Evolutionary conservation across 2,797 vertebrate genomes (phyloP).

Genomic region (Chanos chanos): DNA sequence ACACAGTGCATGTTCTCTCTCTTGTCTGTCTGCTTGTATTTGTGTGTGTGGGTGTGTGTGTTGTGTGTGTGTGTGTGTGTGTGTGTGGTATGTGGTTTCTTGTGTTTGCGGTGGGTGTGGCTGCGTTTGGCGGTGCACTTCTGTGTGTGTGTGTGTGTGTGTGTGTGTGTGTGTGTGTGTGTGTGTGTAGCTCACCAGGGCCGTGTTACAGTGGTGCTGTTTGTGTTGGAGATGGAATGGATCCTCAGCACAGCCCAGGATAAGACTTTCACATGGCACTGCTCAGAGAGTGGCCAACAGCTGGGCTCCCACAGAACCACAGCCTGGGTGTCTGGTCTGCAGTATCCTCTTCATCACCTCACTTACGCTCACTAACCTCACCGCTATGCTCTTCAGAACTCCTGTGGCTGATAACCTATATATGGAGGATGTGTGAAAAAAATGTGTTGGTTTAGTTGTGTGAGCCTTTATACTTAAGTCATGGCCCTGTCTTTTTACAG

Average conservation of each 20-base stretch:
- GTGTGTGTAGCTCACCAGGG: slow-evolving; percentile 84
- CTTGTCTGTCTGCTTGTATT: too few species aligned
- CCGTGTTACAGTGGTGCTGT: slow-evolving; percentile 88
- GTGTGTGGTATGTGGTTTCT: neutral
- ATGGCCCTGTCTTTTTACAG: too few species aligned
- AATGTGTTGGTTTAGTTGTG: too few species aligned
- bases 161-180: slow-evolving; percentile 19
- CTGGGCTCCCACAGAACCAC: slow-evolving; percentile 86
- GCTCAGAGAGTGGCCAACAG: slow-evolving; percentile 89
- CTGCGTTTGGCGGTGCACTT: neutral
- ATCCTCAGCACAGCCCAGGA: slow-evolving; percentile 93
- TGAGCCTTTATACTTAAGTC: too few species aligned
- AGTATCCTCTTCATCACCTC: slow-evolving; percentile 97
- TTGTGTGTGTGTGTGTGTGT: neutral
- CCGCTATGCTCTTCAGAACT: neutral
- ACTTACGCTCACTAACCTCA: neutral
- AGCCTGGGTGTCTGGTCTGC: slow-evolving; percentile 88
- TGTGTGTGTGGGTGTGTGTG: neutral
- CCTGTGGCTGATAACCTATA: too few species aligned
- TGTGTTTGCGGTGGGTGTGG: neutral
- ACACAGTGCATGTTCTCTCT: too few species aligned
- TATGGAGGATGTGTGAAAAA: too few species aligned
- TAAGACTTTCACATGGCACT: slow-evolving; percentile 94
- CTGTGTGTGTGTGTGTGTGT: slow-evolving; percentile 2
- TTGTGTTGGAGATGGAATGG: slow-evolving; percentile 98